Base-by-base conservation (phyloP, 2,797 vertebrate species). In the Rhinatrema bivittatum region DNA sequence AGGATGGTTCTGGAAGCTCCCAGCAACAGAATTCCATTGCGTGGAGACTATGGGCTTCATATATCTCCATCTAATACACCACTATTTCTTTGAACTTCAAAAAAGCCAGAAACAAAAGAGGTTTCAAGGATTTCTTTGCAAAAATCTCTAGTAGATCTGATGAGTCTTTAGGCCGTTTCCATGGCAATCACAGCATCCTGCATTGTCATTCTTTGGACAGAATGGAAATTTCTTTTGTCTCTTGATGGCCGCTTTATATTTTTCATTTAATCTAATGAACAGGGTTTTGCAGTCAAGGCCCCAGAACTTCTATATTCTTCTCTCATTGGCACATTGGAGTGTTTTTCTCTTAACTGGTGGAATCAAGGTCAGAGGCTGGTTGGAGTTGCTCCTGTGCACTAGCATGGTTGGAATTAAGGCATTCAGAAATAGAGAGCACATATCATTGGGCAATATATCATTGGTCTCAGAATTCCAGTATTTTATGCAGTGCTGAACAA, bases 151-250 rank as follows among this genome's bases (percentile, higher is more conserved):
- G 69, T 67, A 64, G 58, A 49, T 56, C 56, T 46, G 38, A 72
- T 62, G 47, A 63, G 53, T 53, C 51, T 59, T 64, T 60, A 54
- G 65, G 58, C 50, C 3, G 72, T 80, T 81, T 72, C 79, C 74
- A 84, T 79, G 56, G 67, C 1, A 2, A 78, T 80, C 52, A 25
- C 73, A 45, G 42, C 46, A 70, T 67, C 68, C 68, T 72, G 62
- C 44, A 46, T 60, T 54, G 60, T 55, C 56, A 71, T 77, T 67
- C 53, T 73, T 65, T 67, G 50, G 59, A 47, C 36, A 73, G 78
- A 74, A 66, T 63, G 62, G 51, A 72, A 70, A 67, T 68, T 69
- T 68, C 31, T 60, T 80, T 80, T 77, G 63, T 78, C 46, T 76
- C 50, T 18, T 45, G 25, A 61, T 51, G 33, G 36, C 49, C 38